Conservation (phyloP, 2,797 vertebrate genomes). For the Rhinichthys osculus region DNA sequence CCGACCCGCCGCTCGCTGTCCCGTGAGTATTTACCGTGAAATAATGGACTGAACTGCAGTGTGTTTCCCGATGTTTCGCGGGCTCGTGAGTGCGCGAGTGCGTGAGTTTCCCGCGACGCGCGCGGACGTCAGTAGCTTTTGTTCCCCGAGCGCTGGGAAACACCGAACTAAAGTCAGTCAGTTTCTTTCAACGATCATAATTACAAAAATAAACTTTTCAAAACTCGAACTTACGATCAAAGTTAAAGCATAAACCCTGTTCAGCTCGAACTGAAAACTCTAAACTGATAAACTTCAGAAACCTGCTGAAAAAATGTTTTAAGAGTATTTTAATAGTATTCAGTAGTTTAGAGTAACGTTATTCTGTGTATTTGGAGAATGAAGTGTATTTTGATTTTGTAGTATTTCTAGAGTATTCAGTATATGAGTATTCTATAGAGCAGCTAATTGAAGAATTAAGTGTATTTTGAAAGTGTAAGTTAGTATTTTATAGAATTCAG, state of each 20-base stretch:
- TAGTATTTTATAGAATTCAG: background rate
- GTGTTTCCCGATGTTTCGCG: background rate
- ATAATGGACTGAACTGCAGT: background rate
- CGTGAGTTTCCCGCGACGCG: conserved; percentile 13
- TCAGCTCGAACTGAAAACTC: background rate
- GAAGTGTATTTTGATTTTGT: background rate
- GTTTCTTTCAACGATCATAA: background rate
- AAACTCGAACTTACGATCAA: background rate
- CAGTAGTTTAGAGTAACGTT: background rate
- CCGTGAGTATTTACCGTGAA: conserved; percentile 21
- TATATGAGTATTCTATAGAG: background rate
- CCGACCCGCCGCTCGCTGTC: conserved; percentile 18
- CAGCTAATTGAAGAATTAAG: background rate
- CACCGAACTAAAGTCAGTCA: conserved; percentile 17
- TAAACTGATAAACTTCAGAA: background rate
- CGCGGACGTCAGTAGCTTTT: conserved; percentile 28
- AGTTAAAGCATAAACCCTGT: background rate
- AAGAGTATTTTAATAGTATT: background rate
- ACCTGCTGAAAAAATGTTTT: background rate
- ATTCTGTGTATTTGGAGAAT: background rate
- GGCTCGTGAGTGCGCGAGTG: background rate
- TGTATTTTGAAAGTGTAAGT: background rate
- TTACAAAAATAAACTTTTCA: background rate
- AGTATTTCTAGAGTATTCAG: background rate
- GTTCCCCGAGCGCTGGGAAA: conserved; percentile 15